Evolutionary conservation across 2,797 vertebrate species (phyloP), one percentile per base, ranked within the genome.

Genomic region (Coccyzus lansbergi): DNA sequence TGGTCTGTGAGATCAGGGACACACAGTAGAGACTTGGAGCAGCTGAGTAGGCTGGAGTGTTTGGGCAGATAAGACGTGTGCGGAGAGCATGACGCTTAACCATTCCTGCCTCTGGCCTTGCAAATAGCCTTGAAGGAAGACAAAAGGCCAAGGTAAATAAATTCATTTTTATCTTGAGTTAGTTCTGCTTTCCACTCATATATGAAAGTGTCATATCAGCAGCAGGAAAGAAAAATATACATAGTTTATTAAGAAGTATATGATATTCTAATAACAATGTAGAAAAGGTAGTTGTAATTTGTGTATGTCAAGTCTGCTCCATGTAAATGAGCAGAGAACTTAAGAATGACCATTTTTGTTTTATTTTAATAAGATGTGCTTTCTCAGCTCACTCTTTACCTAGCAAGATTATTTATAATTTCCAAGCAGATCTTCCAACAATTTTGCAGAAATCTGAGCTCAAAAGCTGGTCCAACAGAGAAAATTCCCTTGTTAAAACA

Each of bases 381-480:
- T 82, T 72, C 71, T 85, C 33, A 46, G 24, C 48, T 93, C 34
- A 18, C 38, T 91, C 55, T 89, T 87, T 44, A 46, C 21, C 56
- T 58, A 15, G 0, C 17, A 52, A 86, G 52, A 55, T 60, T 55
- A 52, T 12, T 34, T 2, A 13, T 25, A 29, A 49, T 36, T 70
- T 79, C 38, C 51, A 53, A 76, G 24, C 10, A 38, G 29, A 76
- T 64, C 18, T 78, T 77, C 11, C 29, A n/a, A 60, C 9, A 36
- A 48, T n/a, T n/a, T 42, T 34, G 5, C 42, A 44, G 13, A 59
- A 64, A 51, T 55, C 15, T 3, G 22, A 79, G 25, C 51, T 62
- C 25, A 74, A 80, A 87, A 34, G 19, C 56, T 31, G 6, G 10
- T 77, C 19, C 15, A 85, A 38, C 17, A 53, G 28, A 67, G 19